These are phyloP conservation scores for Austrolebias charrua DNA, from an alignment of 2,797 vertebrate species.

Conservation along the genomic window DNA sequence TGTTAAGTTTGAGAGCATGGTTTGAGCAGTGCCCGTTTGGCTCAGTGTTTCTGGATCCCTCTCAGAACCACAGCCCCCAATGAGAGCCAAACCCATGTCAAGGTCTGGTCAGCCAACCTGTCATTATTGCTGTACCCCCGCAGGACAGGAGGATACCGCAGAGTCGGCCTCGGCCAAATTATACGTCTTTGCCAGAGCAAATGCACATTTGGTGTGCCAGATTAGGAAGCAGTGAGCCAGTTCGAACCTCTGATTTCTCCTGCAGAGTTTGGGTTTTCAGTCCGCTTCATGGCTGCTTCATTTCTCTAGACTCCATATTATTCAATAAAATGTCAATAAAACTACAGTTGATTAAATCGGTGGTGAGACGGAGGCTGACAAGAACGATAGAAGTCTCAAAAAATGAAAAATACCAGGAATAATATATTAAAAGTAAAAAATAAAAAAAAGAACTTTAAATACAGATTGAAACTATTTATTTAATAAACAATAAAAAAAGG, in stretches of 20 bases:
- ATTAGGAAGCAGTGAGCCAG: conserved; percentile 64
- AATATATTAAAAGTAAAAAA: background rate
- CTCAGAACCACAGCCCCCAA: conserved; percentile 54
- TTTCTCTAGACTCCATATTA: conserved; percentile 62
- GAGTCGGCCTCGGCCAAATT: conserved; percentile 66
- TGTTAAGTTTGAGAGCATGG: conserved; percentile 63
- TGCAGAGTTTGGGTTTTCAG: conserved; percentile 60
- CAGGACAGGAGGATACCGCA: conserved; percentile 61
- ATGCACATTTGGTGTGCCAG: conserved; percentile 56
- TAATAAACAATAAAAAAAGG: conserved; percentile 2
- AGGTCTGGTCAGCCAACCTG: conserved; percentile 75
- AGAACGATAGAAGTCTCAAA: conserved; percentile 41
- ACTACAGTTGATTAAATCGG: conserved; percentile 64
- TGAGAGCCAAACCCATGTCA: conserved; percentile 72
- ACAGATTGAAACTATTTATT: background rate
- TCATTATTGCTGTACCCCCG: conserved; percentile 69
- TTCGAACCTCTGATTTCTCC: conserved; percentile 62
- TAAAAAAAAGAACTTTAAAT: conserved; percentile 2
- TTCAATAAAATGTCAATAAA: conserved; percentile 77
- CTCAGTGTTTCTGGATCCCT: conserved; percentile 59
- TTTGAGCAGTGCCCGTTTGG: conserved; percentile 63
- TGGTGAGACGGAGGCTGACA: conserved; percentile 57
- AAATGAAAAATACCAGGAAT: conserved; percentile 25
- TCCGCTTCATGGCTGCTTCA: conserved; percentile 29
- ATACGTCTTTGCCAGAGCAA: conserved; percentile 57